Base-by-base conservation (phyloP, 2,888 invertebrate species). In the Athalia cordata region DNA sequence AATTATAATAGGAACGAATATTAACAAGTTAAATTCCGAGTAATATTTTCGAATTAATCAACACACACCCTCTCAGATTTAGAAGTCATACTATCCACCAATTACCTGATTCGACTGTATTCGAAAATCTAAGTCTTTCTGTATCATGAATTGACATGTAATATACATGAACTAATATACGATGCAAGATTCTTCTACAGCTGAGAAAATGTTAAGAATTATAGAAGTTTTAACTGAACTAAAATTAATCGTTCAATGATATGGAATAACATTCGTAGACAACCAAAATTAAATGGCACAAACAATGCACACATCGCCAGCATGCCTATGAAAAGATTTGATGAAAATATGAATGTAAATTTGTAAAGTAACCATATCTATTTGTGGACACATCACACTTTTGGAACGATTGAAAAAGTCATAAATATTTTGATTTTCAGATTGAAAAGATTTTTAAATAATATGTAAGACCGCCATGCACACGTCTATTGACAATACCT, bases 381-480 rank as follows among this genome's bases (percentile, higher is more conserved):
- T 72, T 13, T 45, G 72, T 59, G 15, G 59, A 72, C 47, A 70
- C 13, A 59, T 75, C 75, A 11, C 62, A 74, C 47, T 74, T 11
- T 49, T 49, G 52, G 11, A 50, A 75, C 50, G 50, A 75, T 62
- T 50, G 59, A 50, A 43, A 52, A 29, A 64, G 13, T 62, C 50
- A 75, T 49, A 29, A 13, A 50, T 50, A 62, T 75, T 84, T 82
- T 83, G 82, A 84, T 80, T 67, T 11, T 75, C 79, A 82, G 80
- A 78, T 72, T 81, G 64, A 80, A 72, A 80, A 29, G 29, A 29
- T 80, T 81, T 82, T 61, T 82, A 84, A 78, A 81, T 79, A 74
- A 79, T 79, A 80, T 62, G 77, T 72, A 55, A 15, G 52, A 77
- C 66, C 75, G 77, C 78, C 85, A 84, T 85, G 85, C 85, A 82